Base-by-base conservation (phyloP, 2,797 vertebrate genomes). In the Acanthurus tractus region DNA sequence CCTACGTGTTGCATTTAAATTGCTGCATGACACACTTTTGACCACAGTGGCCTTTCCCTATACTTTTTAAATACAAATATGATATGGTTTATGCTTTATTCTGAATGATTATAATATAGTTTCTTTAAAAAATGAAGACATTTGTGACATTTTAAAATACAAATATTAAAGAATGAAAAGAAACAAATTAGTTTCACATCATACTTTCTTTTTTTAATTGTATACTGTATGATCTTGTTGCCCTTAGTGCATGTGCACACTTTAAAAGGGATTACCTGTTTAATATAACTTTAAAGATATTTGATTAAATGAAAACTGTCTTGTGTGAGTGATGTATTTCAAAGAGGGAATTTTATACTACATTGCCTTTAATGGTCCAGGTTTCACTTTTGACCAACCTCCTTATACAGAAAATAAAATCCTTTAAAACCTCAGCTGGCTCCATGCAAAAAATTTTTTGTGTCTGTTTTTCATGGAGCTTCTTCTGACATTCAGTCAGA, bases 21-120 rank as follows among this genome's bases (percentile, higher is more conserved):
- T 46, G 14, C 1, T 56, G 45, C 14, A 57, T 34, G 5, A 55
- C 53, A 20, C 15, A 13, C 17, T 23, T 63, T 73, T 66, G 49
- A 82, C 69, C 74, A 40, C 46, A 57, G 63, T 49, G 74, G 83
- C 81, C 78, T 88, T 87, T 67, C 18, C 52, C 2, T 65, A 3
- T 54, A 17, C 15, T 48, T 38, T 59, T 18, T 29, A 36, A 59
- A 20, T 48, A 40, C 14, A 59, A 9, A 48, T 42, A 40, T 48
- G n/a, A 46, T 56, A n/a, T 12, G n/a, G 9, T 64, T 12, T 13
- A 15, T 52, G 44, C 34, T 80, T 63, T 40, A 45, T 12, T 42
- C n/a, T 23, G 14, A 63, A 36, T 18, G 2, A 10, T 22, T 45
- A 53, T n/a, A 0, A 25, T 56, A 55, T 45, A 11, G 1, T 15